Percentiles rank a stretch among this genome's conserved stretches.
These are phyloP conservation scores for Gila orcuttii DNA, from an alignment of 2,113 vertebrate genomes.

Conservation along the genomic window DNA sequence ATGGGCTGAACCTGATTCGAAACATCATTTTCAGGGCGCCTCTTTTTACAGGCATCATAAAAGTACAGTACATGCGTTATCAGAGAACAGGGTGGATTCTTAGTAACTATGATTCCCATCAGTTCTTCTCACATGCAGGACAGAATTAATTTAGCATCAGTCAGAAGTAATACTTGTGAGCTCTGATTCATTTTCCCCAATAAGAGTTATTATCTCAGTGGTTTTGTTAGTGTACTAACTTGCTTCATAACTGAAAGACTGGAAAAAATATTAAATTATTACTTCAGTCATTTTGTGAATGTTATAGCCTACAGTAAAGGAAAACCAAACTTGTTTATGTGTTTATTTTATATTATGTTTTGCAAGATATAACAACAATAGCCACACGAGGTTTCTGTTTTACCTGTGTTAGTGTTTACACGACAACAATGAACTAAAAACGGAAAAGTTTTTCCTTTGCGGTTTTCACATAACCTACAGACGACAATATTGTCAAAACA, in stretches of 20 bases:
- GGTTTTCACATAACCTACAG: too few species aligned
- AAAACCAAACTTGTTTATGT: background rate
- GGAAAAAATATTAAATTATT: too few species aligned
- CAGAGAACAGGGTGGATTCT: constrained; percentile 28
- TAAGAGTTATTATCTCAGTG: background rate
- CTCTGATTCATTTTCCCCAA: background rate
- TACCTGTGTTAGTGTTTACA: too few species aligned
- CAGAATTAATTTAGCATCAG: background rate
- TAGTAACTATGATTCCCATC: constrained; percentile 37
- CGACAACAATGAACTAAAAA: too few species aligned
- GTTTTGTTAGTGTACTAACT: too few species aligned
- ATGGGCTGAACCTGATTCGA: background rate
- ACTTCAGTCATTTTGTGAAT: too few species aligned
- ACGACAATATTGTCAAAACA: too few species aligned
- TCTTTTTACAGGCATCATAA: constrained; percentile 52
- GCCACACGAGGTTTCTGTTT: too few species aligned
- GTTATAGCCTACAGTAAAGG: background rate
- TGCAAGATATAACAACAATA: background rate
- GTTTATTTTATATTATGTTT: background rate
- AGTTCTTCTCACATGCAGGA: constrained; percentile 6
- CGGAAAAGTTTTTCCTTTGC: too few species aligned
- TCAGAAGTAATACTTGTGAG: background rate
- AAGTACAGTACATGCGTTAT: constrained; percentile 29
- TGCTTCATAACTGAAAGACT: too few species aligned
- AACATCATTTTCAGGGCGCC: background rate